Conservation (phyloP, 92 coral and sea anemone species). For the Actinostola sp. region DNA sequence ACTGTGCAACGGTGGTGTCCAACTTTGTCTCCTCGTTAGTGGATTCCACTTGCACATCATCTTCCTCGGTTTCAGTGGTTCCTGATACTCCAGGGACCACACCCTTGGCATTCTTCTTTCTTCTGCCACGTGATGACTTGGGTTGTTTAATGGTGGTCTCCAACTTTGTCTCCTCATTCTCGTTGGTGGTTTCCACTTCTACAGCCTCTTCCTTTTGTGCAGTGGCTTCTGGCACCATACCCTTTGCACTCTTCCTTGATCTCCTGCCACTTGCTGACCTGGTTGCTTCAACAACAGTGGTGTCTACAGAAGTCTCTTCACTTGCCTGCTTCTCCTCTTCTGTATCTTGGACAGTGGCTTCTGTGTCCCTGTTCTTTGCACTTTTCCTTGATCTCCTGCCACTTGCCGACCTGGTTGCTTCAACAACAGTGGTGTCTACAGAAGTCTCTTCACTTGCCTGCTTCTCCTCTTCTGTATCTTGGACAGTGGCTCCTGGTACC, state of each 20-base stretch:
- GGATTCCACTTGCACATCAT: too few relatives aligned
- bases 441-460: background rate
- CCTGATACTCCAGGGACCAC: too few relatives aligned
- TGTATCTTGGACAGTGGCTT: background rate
- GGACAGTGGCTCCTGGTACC: background rate
- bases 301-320: background rate
- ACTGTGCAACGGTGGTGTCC: too few relatives aligned
- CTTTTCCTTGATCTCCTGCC: conserved; percentile 5
- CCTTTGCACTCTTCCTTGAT: background rate
- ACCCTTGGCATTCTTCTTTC: too few relatives aligned
- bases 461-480: background rate
- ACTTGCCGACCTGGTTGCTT: background rate
- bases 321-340: conserved; percentile 1
- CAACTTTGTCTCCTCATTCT: too few relatives aligned
- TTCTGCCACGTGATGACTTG: too few relatives aligned
- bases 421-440: background rate
- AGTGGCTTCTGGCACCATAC: background rate
- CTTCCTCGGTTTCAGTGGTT: too few relatives aligned
- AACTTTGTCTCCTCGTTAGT: too few relatives aligned
- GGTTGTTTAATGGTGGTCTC: too few relatives aligned
- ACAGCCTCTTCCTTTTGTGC: background rate
- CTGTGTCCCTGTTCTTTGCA: background rate
- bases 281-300: background rate
- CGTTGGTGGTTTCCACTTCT: background rate
- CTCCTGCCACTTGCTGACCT: conserved; percentile 4